Conservation (phyloP, 2,888 invertebrate genomes). For the Pherbina coryleti region DNA sequence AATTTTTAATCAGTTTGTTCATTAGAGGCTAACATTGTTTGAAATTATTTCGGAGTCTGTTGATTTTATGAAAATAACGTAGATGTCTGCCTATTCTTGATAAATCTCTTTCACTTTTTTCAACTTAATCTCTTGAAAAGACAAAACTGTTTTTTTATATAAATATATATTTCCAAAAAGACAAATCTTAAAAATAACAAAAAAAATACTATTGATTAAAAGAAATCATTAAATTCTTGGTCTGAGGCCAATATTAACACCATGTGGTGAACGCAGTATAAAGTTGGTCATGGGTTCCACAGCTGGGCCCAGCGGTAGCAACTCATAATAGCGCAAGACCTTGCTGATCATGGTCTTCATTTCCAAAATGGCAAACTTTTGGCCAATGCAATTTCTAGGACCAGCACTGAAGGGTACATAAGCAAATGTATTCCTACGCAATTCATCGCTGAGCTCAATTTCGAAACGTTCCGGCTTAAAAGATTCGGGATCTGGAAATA, state of each 20-base stretch:
- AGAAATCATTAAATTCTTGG: slow-evolving; percentile 44
- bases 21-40: background rate
- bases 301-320: slow-evolving; percentile 55
- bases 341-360: slow-evolving; percentile 60
- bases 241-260: slow-evolving; percentile 54
- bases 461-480: slow-evolving; percentile 60
- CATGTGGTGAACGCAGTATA: slow-evolving; percentile 56
- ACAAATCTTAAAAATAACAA: background rate
- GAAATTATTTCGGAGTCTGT: too few relatives aligned
- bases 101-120: background rate
- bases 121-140: background rate
- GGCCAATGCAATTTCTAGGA: slow-evolving; percentile 63
- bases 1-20: background rate
- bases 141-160: background rate
- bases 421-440: slow-evolving; percentile 51
- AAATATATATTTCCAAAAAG: background rate
- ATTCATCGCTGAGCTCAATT: slow-evolving; percentile 68
- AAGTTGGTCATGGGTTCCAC: slow-evolving; percentile 54
- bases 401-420: slow-evolving; percentile 64
- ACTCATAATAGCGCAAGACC: slow-evolving; percentile 56
- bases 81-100: too few relatives aligned
- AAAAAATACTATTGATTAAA: background rate
- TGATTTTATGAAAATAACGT: too few relatives aligned
- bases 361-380: slow-evolving; percentile 63
- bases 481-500: slow-evolving; percentile 56